Percentiles rank a stretch among this genome's conserved stretches.
Conservation (phyloP, 2,888 invertebrate genomes). For the Coenonympha arcania region DNA sequence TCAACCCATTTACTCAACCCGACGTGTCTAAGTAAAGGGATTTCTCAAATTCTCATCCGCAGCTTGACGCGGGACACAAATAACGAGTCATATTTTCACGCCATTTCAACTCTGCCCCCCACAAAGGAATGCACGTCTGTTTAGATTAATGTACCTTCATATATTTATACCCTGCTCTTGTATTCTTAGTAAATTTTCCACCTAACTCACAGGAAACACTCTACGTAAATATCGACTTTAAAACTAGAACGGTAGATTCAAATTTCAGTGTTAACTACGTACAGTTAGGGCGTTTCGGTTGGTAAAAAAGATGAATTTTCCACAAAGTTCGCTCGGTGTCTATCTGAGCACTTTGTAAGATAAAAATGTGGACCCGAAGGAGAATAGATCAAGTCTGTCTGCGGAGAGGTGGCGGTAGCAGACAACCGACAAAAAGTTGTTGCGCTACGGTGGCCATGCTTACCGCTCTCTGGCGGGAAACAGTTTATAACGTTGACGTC, state of each 20-base stretch:
- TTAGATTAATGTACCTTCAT: constrained; percentile 72
- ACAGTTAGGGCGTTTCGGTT: constrained; percentile 33
- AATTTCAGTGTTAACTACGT: background rate
- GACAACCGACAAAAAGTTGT: constrained; percentile 55
- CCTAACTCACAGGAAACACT: constrained; percentile 35
- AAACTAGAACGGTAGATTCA: rapidly evolving
- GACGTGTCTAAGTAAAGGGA: constrained; percentile 29
- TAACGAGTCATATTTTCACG: constrained; percentile 71
- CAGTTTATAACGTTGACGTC: too few species aligned
- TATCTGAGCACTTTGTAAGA: constrained; percentile 72
- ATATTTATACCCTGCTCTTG: constrained; percentile 65
- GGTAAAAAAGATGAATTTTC: constrained; percentile 59
- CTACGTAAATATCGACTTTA: constrained; percentile 31
- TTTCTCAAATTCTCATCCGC: constrained; percentile 47
- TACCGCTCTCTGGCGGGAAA: background rate
- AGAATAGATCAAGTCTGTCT: constrained; percentile 67
- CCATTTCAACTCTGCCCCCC: constrained; percentile 68
- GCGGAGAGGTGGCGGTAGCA: constrained; percentile 45
- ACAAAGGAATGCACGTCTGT: constrained; percentile 68
- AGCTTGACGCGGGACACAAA: constrained; percentile 54
- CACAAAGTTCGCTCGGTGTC: constrained; percentile 68
- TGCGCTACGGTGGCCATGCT: constrained; percentile 30
- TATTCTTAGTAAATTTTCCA: constrained; percentile 42
- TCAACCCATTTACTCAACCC: constrained; percentile 23
- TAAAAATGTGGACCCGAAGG: constrained; percentile 66